Base-by-base conservation (phyloP, 2,113 vertebrate genomes). In the Triplophysa tibetana region DNA sequence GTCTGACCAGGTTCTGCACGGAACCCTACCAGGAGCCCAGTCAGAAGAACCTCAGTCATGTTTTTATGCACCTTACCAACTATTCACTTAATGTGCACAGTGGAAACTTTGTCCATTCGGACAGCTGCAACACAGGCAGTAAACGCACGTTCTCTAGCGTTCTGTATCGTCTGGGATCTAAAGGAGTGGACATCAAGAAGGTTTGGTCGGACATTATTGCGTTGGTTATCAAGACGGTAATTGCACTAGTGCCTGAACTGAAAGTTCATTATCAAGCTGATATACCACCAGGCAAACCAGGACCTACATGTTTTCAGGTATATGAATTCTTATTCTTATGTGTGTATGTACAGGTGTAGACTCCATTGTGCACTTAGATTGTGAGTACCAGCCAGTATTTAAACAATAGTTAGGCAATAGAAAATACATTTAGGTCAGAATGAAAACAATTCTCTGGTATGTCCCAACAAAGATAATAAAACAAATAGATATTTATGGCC, bases 61-160 rank as follows among this genome's bases (percentile, higher is more conserved):
- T 98, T 82, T 99, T 96, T 83, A 99, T 99, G 98, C 98, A 99
- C 91, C 88, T 99, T 72, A 99, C 97, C 63, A 99, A 99, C 91
- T 99, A 99, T 68, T 98, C 98, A 0, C 93, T 99, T 54, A 99
- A 99, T 70, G 88, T 98, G 84, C 98, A 99, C 66, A 99, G 97
- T 0, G 91, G 93, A 16, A 97, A 98, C 85, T 99, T 98, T 6
- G 85, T 99, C 83, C 98, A 99, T 87, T 99, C 98, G 0, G 95
- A 96, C 90, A 96, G 86, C 33, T 90, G 83, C 11, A 96, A 86
- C 93, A 97, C 98, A 0, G 98, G 98, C 86, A 99, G 98, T 92
- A 99, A 99, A 78, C 94, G 97, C 82, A 98, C 95, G 1, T 97
- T 99, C 12, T 97, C 96, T 81, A 99, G 98, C 81, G 92, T 99